Evolutionary conservation across 2,888 invertebrate species (phyloP).

Genomic region (Lepidochitona cinerea): DNA sequence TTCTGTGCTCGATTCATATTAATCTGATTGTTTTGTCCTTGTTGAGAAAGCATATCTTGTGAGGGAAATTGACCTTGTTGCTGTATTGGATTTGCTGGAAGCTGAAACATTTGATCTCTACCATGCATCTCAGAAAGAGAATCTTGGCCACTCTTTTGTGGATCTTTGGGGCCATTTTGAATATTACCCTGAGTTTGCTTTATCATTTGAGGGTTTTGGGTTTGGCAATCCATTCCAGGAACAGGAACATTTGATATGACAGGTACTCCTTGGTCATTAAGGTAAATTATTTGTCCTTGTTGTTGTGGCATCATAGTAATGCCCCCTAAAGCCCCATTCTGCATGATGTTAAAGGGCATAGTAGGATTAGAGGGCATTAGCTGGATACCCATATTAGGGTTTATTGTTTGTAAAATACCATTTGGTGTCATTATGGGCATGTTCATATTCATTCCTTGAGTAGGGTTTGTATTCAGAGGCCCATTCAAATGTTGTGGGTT

Average conservation of each 20-base stretch:
- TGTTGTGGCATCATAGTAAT: conserved; percentile 31
- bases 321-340: conserved; percentile 25
- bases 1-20: not conserved
- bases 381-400: not conserved
- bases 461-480: conserved; percentile 17
- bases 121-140: not conserved
- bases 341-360: not conserved
- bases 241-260: conserved; percentile 21
- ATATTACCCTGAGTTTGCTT: not conserved
- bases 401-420: not conserved
- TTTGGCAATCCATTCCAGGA: not conserved
- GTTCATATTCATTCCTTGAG: conserved; percentile 34
- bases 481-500: not conserved
- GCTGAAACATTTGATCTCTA: not conserved
- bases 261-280: conserved; percentile 57
- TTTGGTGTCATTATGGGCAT: conserved; percentile 41
- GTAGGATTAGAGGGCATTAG: not conserved
- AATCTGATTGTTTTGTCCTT: not conserved
- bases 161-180: not conserved
- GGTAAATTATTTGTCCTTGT: conserved; percentile 53
- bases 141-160: not conserved
- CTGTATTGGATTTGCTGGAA: not conserved
- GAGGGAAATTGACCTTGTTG: not conserved
- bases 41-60: not conserved
- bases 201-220: not conserved